phyloP scores from a whole-genome alignment of 2,797 vertebrate genomes.

The Choloepus didactylus region DNA sequence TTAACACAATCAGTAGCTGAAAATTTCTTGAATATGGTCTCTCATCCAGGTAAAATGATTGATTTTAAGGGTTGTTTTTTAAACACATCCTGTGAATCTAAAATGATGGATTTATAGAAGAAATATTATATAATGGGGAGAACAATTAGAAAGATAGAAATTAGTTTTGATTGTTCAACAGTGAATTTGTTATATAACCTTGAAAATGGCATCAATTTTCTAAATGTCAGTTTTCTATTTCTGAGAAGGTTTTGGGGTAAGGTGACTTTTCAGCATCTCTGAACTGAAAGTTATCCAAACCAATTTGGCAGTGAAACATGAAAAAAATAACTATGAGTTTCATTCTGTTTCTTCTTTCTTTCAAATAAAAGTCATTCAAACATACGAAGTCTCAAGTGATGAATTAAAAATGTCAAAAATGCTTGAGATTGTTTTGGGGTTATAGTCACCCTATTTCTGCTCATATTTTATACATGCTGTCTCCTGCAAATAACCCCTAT shows the following conservation, averaged over 20 bases:
- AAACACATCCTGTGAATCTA: background rate
- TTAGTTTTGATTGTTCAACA: background rate
- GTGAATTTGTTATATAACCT: background rate
- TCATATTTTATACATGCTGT: background rate
- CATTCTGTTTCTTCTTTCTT: background rate
- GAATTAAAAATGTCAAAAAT: constrained; percentile 34
- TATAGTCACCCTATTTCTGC: background rate
- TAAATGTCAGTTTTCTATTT: background rate
- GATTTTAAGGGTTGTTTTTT: background rate
- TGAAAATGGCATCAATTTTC: background rate
- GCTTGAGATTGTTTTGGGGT: background rate
- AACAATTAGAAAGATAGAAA: background rate
- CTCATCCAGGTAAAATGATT: background rate
- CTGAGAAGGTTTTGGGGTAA: background rate
- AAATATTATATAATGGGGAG: background rate
- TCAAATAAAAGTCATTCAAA: background rate
- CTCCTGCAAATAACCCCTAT: background rate
- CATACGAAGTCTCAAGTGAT: background rate
- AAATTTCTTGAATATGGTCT: background rate
- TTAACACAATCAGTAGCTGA: background rate
- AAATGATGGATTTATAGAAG: background rate
- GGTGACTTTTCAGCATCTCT: background rate
- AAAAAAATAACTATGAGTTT: background rate
- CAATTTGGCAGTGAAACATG: background rate
- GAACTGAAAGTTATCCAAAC: background rate